Conservation (phyloP, 2,888 invertebrate genomes). For the Dryobota labecula region DNA sequence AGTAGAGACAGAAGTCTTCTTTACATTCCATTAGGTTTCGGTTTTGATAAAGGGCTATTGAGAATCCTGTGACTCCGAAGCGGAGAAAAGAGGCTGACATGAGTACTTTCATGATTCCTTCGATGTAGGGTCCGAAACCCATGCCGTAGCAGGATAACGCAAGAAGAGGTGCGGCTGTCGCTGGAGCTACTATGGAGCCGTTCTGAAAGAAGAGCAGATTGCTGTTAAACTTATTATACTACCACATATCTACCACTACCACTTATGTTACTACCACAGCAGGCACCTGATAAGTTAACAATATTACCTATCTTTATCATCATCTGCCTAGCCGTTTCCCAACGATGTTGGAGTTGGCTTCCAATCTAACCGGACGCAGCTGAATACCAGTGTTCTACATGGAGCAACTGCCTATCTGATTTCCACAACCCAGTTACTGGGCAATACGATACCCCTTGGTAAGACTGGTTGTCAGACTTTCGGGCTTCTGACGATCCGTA, state of each 20-base stretch:
- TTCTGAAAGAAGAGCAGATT: conserved; percentile 84
- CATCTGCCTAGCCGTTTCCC: too few relatives aligned
- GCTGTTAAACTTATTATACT: background rate
- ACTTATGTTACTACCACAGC: background rate
- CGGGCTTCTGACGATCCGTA: too few relatives aligned
- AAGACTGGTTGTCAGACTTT: too few relatives aligned
- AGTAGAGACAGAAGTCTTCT: conserved; percentile 89
- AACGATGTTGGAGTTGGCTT: too few relatives aligned
- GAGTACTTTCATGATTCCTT: conserved; percentile 87
- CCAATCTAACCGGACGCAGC: too few relatives aligned
- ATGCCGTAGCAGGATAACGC: conserved; percentile 91
- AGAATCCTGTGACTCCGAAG: conserved; percentile 92
- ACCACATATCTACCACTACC: too few relatives aligned
- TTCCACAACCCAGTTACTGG: too few relatives aligned
- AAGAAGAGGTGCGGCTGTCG: conserved; percentile 89
- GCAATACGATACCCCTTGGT: too few relatives aligned
- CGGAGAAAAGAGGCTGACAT: conserved; percentile 92
- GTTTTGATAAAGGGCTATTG: conserved; percentile 90
- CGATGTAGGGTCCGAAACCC: conserved; percentile 90
- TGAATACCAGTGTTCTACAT: too few relatives aligned
- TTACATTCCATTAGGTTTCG: conserved; percentile 91
- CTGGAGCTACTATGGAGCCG: conserved; percentile 91
- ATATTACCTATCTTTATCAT: too few relatives aligned
- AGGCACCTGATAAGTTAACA: background rate
- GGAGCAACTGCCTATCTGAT: too few relatives aligned